These are phyloP conservation scores for Lissonota sp. DNA, from an alignment of 2,888 invertebrate species.

Conservation along the genomic window DNA sequence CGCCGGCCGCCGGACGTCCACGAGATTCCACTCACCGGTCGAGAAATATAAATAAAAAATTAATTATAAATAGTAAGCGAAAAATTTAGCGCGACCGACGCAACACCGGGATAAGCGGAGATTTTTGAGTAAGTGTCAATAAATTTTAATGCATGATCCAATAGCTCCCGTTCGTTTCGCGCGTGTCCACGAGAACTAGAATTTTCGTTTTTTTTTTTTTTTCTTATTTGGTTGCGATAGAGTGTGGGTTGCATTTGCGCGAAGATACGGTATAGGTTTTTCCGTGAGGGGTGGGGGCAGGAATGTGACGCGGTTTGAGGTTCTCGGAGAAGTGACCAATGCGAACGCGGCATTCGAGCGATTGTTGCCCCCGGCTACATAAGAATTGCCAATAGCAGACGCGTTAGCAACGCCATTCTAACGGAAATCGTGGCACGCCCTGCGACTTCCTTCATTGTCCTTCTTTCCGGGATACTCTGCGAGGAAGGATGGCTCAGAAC, in stretches of 20 bases:
- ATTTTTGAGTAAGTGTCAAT: constrained; percentile 42
- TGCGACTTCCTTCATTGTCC: constrained; percentile 81
- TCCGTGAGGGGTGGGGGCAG: constrained; percentile 64
- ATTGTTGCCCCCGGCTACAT: constrained; percentile 66
- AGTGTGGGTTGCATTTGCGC: constrained; percentile 68
- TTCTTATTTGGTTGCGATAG: constrained; percentile 37
- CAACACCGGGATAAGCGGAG: neutral
- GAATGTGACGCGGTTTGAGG: constrained; percentile 29
- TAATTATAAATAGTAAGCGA: neutral
- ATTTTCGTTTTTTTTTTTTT: constrained; percentile 19
- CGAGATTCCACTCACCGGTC: constrained; percentile 44
- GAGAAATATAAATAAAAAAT: constrained; percentile 14
- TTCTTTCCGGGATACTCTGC: constrained; percentile 82
- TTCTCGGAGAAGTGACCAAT: constrained; percentile 72
- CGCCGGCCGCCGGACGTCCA: constrained; percentile 53
- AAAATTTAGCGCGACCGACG: neutral
- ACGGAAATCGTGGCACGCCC: constrained; percentile 80
- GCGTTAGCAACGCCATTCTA: constrained; percentile 72
- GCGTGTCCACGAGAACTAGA: constrained; percentile 29
- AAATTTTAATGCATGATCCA: constrained; percentile 35
- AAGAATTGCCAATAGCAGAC: constrained; percentile 73
- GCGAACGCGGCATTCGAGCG: constrained; percentile 70
- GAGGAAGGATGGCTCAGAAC: constrained; percentile 91
- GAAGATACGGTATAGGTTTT: constrained; percentile 64
- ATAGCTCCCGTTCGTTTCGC: neutral